A percentile compares a stretch with the other conserved stretches of the same genome.
phyloP scores from a whole-genome alignment of 2,113 vertebrate genomes.

The Ceyx margarethae region DNA sequence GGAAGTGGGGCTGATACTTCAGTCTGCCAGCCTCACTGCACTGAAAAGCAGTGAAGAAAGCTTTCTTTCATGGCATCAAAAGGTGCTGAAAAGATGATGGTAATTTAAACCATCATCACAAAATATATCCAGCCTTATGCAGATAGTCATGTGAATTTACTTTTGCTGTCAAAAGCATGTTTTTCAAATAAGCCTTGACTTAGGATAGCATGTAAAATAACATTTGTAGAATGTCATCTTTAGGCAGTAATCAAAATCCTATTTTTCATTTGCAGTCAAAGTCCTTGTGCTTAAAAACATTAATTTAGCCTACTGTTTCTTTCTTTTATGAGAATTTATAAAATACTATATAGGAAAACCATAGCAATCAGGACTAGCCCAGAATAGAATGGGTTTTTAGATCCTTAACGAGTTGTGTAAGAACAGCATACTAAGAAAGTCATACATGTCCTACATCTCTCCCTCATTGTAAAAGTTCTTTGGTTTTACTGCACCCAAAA shows the following conservation, averaged over 20 bases:
- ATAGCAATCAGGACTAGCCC: neutral
- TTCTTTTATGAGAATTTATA: slow-evolving; percentile 53
- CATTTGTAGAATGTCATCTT: neutral
- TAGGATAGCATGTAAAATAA: neutral
- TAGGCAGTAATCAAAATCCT: neutral
- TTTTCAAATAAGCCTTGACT: slow-evolving; percentile 42
- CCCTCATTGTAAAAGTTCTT: slow-evolving; percentile 59
- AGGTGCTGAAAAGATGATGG: slow-evolving; percentile 49
- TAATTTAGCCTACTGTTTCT: slow-evolving; percentile 21
- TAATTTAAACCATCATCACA: slow-evolving; percentile 45
- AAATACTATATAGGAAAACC: slow-evolving; percentile 43
- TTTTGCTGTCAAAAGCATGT: slow-evolving; percentile 39
- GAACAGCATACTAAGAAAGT: neutral
- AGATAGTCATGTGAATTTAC: slow-evolving; percentile 45
- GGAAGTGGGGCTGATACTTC: neutral
- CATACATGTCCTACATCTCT: slow-evolving; percentile 55
- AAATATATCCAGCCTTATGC: slow-evolving; percentile 13
- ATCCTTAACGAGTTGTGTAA: slow-evolving; percentile 28
- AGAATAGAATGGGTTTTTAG: slow-evolving; percentile 33
- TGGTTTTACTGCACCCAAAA: slow-evolving; percentile 41
- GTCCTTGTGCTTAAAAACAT: neutral
- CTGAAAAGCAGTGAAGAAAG: slow-evolving; percentile 7
- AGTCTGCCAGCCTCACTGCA: neutral
- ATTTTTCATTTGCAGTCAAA: neutral
- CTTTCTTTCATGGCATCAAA: neutral